phyloP scores from a whole-genome alignment of 2,113 vertebrate genomes.

The Lynx canadensis region DNA sequence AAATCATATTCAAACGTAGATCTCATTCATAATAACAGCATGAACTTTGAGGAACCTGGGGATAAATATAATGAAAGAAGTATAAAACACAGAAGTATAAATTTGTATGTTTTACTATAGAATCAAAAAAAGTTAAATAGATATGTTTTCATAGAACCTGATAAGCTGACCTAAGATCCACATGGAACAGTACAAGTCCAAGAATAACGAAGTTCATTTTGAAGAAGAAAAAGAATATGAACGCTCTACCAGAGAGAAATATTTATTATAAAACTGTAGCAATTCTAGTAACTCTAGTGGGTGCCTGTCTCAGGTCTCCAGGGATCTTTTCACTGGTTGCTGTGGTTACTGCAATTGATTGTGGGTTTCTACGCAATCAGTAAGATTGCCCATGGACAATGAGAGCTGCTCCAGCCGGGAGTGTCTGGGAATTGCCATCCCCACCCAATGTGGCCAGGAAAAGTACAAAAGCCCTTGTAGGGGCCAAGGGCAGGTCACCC shows the following conservation, averaged over 20 bases:
- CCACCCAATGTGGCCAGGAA: neutral
- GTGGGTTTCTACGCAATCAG: neutral
- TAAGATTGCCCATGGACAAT: neutral
- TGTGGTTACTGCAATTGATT: neutral
- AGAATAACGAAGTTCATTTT: neutral
- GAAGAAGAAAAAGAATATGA: neutral
- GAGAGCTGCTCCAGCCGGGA: neutral
- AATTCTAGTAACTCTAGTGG: neutral
- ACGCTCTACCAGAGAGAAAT: neutral
- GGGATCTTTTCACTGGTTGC: neutral
- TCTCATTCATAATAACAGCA: neutral
- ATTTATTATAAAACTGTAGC: neutral
- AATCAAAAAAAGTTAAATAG: neutral
- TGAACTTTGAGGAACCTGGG: neutral
- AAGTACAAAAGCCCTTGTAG: neutral
- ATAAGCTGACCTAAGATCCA: neutral
- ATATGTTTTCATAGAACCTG: neutral
- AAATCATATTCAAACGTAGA: neutral
- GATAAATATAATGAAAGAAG: slow-evolving; percentile 1
- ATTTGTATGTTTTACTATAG: neutral
- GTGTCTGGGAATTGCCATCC: neutral
- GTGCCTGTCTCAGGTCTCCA: neutral
- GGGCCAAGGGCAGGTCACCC: neutral
- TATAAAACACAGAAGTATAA: neutral
- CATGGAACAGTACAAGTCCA: neutral